Evolutionary conservation across 1,140 invertebrate species (phyloP).

Genomic region (Lepidurus couesii): DNA sequence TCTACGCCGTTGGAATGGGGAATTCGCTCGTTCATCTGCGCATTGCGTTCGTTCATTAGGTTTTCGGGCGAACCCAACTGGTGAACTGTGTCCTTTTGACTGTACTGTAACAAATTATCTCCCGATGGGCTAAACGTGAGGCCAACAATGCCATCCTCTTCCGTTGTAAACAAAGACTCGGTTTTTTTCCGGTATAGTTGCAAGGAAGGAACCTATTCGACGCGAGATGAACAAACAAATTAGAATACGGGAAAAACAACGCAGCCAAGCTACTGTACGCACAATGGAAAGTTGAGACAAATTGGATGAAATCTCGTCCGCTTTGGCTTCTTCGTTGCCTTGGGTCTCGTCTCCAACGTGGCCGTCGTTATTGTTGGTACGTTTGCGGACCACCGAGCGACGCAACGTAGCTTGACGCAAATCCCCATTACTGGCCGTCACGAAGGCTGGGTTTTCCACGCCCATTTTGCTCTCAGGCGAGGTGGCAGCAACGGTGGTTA

Average conservation of each 20-base stretch:
- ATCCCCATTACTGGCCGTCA: not conserved
- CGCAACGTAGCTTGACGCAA: not conserved
- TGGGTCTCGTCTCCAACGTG: not conserved
- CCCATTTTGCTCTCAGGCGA: not conserved
- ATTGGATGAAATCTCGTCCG: conserved; percentile 23
- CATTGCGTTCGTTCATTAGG: not conserved
- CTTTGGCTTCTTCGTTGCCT: not conserved
- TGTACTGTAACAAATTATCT: conserved; percentile 27
- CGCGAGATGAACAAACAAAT: not conserved
- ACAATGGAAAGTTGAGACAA: conserved; percentile 27
- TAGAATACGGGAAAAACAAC: not conserved
- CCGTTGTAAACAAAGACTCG: conserved; percentile 72
- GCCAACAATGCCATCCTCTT: conserved; percentile 69
- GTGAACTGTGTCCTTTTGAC: not conserved
- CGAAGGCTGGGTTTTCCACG: conserved; percentile 31
- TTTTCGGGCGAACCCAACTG: conserved; percentile 20
- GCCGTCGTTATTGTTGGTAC: not conserved
- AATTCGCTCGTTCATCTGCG: not conserved
- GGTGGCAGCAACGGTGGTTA: conserved; percentile 9
- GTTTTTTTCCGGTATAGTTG: conserved; percentile 56
- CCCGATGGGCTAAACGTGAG: conserved; percentile 58
- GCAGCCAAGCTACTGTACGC: not conserved
- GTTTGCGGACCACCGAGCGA: not conserved
- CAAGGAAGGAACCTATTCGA: conserved; percentile 26
- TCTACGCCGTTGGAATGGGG: not conserved